Evolutionary conservation across 2,797 vertebrate species (phyloP), one percentile per base, ranked within the genome.

Genomic region (Petrocephalus schoutedeni): DNA sequence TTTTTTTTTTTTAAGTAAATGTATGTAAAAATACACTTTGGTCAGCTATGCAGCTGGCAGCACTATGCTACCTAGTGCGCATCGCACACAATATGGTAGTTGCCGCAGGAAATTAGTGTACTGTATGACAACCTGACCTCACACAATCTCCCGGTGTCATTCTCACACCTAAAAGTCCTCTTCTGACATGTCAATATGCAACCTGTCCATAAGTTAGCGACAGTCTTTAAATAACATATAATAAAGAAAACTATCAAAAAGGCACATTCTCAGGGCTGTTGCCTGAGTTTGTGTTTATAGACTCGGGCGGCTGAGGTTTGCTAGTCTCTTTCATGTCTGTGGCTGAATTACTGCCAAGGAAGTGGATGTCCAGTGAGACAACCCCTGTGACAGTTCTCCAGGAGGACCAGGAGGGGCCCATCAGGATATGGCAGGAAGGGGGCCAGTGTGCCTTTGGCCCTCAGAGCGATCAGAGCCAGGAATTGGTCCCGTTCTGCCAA

Each of bases 281-380:
- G 90, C 91, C 91, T 92, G 92, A 92, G 91, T 93, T 90, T 93
- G 92, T 93, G 93, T 95, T 95, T 93, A 91, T 94, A 92, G 94
- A 94, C 94, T 94, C 93, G 93, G 94, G 93, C 93, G 91, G 89
- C 92, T 93, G 41, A 89, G 91, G 93, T 4, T 23, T 23, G 45
- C 85, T 86, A 61, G 54, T 54, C 80, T 86, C 64, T 57, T 80
- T 84, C 80, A 53, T 77, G 86, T 86, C 59, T 71, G 59, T 84
- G 56, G 23, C 21, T 87, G 58, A 83, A 93, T 92, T 94, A 94
- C 41, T 88, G 94, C 94, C 95, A 93, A 95, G 93, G 90, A 92
- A 94, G 95, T 93, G 93, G 91, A 21, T 61, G 87, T 45, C 91
- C 87, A 90, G 92, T 92, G 90, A 91, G 92, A 93, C 93, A 93